Base-by-base conservation (phyloP, 2,888 invertebrate genomes). In the Nephrotoma flavescens region DNA sequence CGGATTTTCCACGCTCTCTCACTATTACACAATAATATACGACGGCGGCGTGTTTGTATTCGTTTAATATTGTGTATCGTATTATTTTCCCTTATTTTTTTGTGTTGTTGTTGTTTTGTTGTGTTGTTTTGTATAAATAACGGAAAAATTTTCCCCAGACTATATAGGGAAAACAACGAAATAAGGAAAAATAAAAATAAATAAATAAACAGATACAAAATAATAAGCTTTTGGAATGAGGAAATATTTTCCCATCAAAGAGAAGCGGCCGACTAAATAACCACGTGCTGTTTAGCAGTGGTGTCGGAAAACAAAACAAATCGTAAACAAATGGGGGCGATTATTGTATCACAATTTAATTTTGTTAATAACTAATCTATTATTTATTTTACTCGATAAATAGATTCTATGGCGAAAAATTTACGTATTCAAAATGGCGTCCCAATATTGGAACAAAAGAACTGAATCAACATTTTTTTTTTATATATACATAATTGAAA, bases 301-400 rank as follows among this genome's bases (percentile, higher is more conserved):
- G 87, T 87, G 88, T 88, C 87, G 88, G 87, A 83, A 71, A 71
- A 85, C 83, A 86, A 87, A 87, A 88, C 87, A 87, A 88, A 83
- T 44, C 41, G 31, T 86, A 86, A 86, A 86, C 86, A 86, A 86
- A 3, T 86, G 12, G 86, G 86, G 44, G 86, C 86, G 4, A 86
- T 31, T 71, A 9, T 31, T 45, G 42, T 31, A 86, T 42, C 9
- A 31, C 19, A 83, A 15, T 83, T 44, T 31, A 12, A 4, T 41
- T 44, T 19, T 11, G 45, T 86, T 86, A 4, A 12, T 45, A 31
- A 31, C 31, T 71, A 31, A 31, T 31, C 6, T 45, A 41, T 31
- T 86, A 31, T 31, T 31, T 45, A 41, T 45, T 86, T 47, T 86
- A 45, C 31, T 19, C 47, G 31, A 71, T 19, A 31, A 31, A 71